Evolutionary conservation across 1,140 invertebrate species (phyloP), one percentile per base, ranked within the genome.

Genomic region (Aphaenogaster ashmeadi): DNA sequence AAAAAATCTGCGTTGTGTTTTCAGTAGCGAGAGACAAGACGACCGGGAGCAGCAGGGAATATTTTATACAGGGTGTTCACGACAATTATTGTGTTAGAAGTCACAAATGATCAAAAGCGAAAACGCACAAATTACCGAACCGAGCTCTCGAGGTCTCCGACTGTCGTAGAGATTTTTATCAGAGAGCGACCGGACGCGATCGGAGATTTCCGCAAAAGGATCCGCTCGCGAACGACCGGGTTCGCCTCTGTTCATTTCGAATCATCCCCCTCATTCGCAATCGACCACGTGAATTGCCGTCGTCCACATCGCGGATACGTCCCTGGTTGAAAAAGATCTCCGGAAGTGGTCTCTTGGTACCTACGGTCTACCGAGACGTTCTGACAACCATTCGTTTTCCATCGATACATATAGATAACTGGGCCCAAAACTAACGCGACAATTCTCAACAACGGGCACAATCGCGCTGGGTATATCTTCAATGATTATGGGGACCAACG

Each of bases 21-120:
- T 56, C 60, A 52, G 33, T 52, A 58, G 41, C 52, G 8, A 83
- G 27, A 54, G 15, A 18, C 15, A 13, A n/a, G 38, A 58, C 33
- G 21, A n/a, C 33, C 21, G 21, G 15, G 36, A 81, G 47, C n/a
- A 72, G 52, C 52, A 11, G 33, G 50, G 67, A 72, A 72, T 72
- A 83, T 27, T 72, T 83, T 58, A 58, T 47, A 83, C 80, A 83
- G 80, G 67, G 67, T 74, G 52, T 58, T 83, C 52, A 50, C 67
- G 67, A 74, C 38, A 72, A 60, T 84, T 84, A 38, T 8, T 15
- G 54, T 33, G 41, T 60, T 74, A 60, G 33, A 50, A 54, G 15
- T 71, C 41, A 50, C 69, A 13, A 75, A 75, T 54, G 80, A 75
- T 84, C 44, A 84, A 75, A 84, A 84, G 13, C 38, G 27, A 41